phyloP scores from a whole-genome alignment of 1,140 invertebrate genomes.

The Bombus superbus region DNA sequence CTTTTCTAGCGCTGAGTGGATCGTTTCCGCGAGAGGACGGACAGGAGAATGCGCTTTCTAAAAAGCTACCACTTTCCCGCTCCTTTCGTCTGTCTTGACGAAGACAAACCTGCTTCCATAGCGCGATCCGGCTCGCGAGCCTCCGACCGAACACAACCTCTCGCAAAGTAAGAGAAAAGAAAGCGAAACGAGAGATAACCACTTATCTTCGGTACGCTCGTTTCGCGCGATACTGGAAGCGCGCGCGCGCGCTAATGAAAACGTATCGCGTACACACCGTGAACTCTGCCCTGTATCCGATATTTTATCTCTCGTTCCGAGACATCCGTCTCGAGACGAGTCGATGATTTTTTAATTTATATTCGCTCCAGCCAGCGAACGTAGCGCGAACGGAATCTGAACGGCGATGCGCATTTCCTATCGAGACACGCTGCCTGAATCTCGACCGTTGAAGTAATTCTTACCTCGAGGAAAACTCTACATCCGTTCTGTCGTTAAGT shows the following conservation, averaged over 20 bases:
- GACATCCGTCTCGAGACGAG: too few species aligned
- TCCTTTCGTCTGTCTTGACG: conserved; percentile 64
- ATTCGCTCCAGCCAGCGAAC: accelerated
- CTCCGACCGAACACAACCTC: neutral
- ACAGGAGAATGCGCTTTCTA: conserved; percentile 61
- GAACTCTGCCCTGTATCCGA: too few species aligned
- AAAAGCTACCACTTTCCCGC: conserved; percentile 62
- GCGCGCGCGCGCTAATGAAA: conserved; percentile 32
- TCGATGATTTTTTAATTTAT: neutral
- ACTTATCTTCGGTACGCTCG: conserved; percentile 30
- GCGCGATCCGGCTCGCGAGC: conserved; percentile 10
- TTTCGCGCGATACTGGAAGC: neutral
- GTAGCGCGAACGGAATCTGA: too few species aligned
- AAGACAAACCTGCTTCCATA: conserved; percentile 61
- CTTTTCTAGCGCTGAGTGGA: conserved; percentile 59
- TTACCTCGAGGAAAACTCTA: too few species aligned
- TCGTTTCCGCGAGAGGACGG: conserved; percentile 56
- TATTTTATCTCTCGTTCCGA: neutral
- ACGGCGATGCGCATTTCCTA: too few species aligned
- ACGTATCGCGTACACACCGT: neutral
- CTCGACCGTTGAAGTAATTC: too few species aligned
- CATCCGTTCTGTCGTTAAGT: too few species aligned
- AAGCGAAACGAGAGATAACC: conserved; percentile 48
- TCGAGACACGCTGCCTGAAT: too few species aligned
- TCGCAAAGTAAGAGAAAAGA: conserved; percentile 7